Evolutionary conservation across 2,113 vertebrate species (phyloP).

Genomic region (Amia ocellicauda): DNA sequence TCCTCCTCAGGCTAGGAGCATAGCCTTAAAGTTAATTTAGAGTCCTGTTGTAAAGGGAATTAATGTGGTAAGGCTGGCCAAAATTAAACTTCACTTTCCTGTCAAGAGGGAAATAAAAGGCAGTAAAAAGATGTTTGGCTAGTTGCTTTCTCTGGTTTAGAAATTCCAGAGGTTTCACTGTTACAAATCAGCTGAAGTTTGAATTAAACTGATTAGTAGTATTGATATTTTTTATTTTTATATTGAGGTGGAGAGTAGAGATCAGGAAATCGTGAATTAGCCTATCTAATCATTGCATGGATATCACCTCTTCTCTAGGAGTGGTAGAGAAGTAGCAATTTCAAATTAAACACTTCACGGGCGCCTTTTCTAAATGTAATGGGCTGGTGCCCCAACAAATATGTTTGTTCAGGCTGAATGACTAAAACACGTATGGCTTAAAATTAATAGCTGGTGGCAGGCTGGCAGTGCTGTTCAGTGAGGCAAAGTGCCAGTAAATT

Average conservation of each 20-base stretch:
- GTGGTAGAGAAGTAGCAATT: slow-evolving; percentile 38
- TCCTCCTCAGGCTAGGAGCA: slow-evolving; percentile 50
- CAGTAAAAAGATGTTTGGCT: background rate
- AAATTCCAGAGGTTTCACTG: too few species aligned
- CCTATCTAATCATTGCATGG: background rate
- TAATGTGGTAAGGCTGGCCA: slow-evolving; percentile 54
- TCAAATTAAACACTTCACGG: slow-evolving; percentile 43
- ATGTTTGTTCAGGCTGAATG: slow-evolving; percentile 50
- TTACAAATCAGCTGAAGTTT: slow-evolving; percentile 12
- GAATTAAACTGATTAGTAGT: slow-evolving; percentile 25
- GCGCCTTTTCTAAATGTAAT: slow-evolving; percentile 36
- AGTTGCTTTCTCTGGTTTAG: background rate
- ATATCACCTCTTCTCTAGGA: slow-evolving; percentile 19
- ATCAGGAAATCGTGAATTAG: slow-evolving; percentile 1
- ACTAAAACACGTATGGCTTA: slow-evolving; percentile 63
- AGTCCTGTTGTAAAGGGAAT: slow-evolving; percentile 51
- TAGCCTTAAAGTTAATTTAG: slow-evolving; percentile 63
- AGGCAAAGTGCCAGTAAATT: slow-evolving; percentile 83
- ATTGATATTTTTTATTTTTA: too few species aligned
- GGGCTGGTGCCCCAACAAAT: slow-evolving; percentile 56
- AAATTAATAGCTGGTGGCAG: slow-evolving; percentile 75
- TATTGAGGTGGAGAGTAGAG: too few species aligned
- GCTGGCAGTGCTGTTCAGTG: slow-evolving; percentile 72
- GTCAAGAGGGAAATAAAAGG: slow-evolving; percentile 33
- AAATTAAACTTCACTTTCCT: slow-evolving; percentile 44